A percentile compares a stretch with the other conserved stretches of the same genome.
These are phyloP conservation scores for Ferdinandea cuprea DNA, from an alignment of 2,888 invertebrate species.

Conservation along the genomic window DNA sequence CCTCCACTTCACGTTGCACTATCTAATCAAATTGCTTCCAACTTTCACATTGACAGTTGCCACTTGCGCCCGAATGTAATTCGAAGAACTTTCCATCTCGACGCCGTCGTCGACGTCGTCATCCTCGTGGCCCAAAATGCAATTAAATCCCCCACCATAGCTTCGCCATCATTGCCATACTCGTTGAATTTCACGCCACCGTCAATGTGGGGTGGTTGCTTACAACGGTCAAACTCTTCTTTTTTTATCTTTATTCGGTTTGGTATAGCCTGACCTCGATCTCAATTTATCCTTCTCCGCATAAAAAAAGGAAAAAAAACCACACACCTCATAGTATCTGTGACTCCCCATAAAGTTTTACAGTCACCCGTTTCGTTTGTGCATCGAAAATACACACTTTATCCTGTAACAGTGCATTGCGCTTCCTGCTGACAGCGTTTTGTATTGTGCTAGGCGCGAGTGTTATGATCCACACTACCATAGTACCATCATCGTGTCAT, in stretches of 20 bases:
- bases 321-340: slow-evolving; percentile 13
- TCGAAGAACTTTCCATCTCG: slow-evolving; percentile 17
- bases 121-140: slow-evolving; percentile 38
- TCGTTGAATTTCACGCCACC: slow-evolving; percentile 20
- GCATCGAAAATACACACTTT: slow-evolving; percentile 30
- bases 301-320: slow-evolving; percentile 15
- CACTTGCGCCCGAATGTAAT: slow-evolving; percentile 56
- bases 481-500: slow-evolving; percentile 42
- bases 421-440: neutral
- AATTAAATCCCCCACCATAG: slow-evolving; percentile 30
- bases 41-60: slow-evolving; percentile 55
- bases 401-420: slow-evolving; percentile 12
- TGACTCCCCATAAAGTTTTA: slow-evolving; percentile 55
- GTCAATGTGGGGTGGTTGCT: neutral
- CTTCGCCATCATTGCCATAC: slow-evolving; percentile 20
- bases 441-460: slow-evolving; percentile 20
- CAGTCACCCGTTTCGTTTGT: slow-evolving; percentile 33
- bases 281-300: slow-evolving; percentile 15
- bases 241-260: neutral
- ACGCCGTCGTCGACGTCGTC: neutral
- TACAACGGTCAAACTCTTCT: slow-evolving; percentile 3
- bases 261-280: slow-evolving; percentile 18
- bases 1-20: neutral
- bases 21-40: slow-evolving; percentile 57
- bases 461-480: slow-evolving; percentile 51